Evolutionary conservation across 2,797 vertebrate species (phyloP).

Genomic region (Labeo calbasu): DNA sequence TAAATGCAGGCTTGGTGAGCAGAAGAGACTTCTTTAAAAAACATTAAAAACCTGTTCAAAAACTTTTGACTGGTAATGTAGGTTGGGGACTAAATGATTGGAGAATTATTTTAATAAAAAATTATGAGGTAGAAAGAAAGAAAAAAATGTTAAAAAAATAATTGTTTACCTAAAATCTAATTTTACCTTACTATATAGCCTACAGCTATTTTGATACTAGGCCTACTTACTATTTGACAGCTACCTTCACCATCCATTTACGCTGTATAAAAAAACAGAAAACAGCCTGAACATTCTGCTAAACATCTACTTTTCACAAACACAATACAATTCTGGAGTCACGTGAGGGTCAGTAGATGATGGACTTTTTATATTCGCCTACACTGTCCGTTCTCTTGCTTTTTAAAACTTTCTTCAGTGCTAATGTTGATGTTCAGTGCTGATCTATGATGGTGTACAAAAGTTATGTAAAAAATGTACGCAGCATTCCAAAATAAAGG

Average conservation of each 20-base stretch:
- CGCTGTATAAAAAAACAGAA: background rate
- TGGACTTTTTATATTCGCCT: too few relatives aligned
- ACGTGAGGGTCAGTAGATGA: background rate
- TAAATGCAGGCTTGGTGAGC: too few relatives aligned
- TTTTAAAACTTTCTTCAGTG: background rate
- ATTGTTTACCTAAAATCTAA: too few relatives aligned
- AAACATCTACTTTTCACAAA: background rate
- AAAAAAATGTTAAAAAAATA: background rate
- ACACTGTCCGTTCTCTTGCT: background rate
- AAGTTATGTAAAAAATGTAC: background rate
- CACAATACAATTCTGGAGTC: background rate
- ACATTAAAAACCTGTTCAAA: too few relatives aligned
- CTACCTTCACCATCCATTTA: too few relatives aligned
- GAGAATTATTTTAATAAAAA: background rate
- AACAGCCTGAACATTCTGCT: background rate
- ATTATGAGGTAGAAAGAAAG: background rate
- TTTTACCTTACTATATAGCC: background rate
- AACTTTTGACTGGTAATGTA: too few relatives aligned
- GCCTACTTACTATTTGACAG: background rate
- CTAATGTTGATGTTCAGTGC: background rate
- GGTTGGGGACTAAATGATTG: too few relatives aligned
- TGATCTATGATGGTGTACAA: background rate
- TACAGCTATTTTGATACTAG: background rate
- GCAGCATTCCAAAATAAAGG: background rate
- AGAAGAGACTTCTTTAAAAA: too few relatives aligned